Evolutionary conservation across 1,140 invertebrate genomes (phyloP).

Genomic region (Aricia agestis): DNA sequence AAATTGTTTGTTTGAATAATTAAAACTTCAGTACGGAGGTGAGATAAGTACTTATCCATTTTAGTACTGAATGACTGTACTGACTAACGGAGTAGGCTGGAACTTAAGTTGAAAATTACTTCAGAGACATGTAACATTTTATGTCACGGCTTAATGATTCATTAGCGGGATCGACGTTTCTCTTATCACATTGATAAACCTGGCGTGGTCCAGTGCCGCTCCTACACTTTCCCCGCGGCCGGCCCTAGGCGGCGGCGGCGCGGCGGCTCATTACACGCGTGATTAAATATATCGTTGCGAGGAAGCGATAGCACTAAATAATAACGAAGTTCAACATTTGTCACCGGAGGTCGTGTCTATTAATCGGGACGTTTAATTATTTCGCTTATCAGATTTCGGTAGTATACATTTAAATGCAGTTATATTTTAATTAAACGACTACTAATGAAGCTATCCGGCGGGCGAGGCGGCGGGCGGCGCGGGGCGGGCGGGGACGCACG

Average conservation of each 20-base stretch:
- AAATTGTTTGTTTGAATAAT: constrained; percentile 3
- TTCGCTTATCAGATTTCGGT: constrained; percentile 11
- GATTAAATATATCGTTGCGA: not conserved
- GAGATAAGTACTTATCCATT: not conserved
- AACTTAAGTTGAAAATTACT: constrained; percentile 9
- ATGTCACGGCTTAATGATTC: constrained; percentile 46
- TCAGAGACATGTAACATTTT: constrained; percentile 21
- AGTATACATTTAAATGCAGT: constrained; percentile 18
- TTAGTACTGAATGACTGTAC: no score
- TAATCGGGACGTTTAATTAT: constrained; percentile 3
- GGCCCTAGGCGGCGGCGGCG: not conserved
- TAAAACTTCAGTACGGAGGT: not conserved
- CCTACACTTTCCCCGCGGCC: constrained; percentile 52
- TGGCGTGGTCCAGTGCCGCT: constrained; percentile 57
- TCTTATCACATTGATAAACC: constrained; percentile 72
- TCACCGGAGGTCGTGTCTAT: constrained; percentile 17
- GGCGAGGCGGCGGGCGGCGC: constrained; percentile 46
- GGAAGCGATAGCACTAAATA: not conserved
- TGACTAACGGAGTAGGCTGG: no score
- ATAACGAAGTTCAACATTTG: constrained; percentile 13
- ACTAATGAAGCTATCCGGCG: constrained; percentile 55
- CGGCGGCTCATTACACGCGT: not conserved
- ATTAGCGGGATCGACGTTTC: constrained; percentile 57
- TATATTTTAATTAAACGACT: constrained; percentile 65
- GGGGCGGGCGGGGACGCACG: constrained; percentile 58